phyloP scores from a whole-genome alignment of 2,888 invertebrate species.

The Epinotia ramella region DNA sequence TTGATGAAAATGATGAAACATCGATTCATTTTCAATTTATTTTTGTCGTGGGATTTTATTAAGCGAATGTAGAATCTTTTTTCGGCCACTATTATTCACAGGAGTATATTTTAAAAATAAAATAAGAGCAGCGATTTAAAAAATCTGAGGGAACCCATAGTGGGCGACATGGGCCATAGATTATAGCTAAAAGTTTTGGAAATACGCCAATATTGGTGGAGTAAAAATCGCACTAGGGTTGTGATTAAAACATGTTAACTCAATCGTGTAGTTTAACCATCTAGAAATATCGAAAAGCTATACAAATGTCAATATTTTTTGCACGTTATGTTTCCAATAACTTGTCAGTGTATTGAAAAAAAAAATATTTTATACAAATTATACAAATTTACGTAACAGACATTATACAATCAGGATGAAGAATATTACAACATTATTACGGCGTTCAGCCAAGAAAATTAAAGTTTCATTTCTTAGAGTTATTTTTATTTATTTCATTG shows the following conservation, averaged over 20 bases:
- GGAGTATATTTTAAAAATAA: no score
- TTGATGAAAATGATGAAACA: not conserved
- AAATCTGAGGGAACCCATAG: constrained; percentile 1
- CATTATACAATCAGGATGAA: no score
- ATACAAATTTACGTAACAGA: no score
- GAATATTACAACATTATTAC: no score
- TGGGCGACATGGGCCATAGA: constrained; percentile 23
- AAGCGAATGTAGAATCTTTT: not conserved
- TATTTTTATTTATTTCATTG: no score
- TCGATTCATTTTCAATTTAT: not conserved
- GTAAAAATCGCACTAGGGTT: constrained; percentile 31
- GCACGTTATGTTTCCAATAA: no score
- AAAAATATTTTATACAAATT: no score
- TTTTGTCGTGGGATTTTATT: not conserved
- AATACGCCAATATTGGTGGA: constrained; percentile 25
- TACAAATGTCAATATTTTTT: not conserved
- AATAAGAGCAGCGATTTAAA: not conserved
- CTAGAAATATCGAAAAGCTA: not conserved
- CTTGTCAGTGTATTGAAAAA: no score
- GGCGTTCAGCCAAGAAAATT: no score
- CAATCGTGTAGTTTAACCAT: not conserved
- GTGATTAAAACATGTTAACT: constrained; percentile 17
- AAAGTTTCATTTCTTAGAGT: no score
- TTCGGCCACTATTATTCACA: no score
- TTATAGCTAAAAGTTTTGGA: constrained; percentile 29